Conservation (phyloP, 30 jellyfish, hydroid and myxozoan genomes). For the Sanderia malayensis region DNA sequence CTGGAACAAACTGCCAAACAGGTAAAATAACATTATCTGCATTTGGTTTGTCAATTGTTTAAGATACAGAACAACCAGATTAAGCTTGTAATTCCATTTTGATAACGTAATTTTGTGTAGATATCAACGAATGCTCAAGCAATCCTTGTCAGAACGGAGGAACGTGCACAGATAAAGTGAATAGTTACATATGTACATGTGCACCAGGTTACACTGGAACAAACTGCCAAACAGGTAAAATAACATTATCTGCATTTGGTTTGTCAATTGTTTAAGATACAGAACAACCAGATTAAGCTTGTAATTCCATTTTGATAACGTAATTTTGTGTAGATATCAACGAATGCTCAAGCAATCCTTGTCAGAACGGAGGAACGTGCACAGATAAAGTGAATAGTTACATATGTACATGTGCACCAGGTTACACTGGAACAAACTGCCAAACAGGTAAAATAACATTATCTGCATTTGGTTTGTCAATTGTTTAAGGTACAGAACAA, state of each 20-base stretch:
- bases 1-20: constrained; percentile 1
- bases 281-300: too few species aligned
- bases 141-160: constrained; percentile 5
- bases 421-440: constrained; percentile 5
- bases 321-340: not conserved
- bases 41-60: too few species aligned
- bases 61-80: too few species aligned
- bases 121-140: not conserved
- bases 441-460: constrained; percentile 7
- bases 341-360: constrained; percentile 2
- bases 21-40: too few species aligned
- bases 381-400: not conserved
- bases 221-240: not conserved
- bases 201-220: constrained; percentile 6
- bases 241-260: too few species aligned
- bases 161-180: not conserved
- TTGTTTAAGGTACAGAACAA: too few species aligned
- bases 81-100: too few species aligned
- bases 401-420: constrained; percentile 2
- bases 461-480: too few species aligned
- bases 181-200: not conserved
- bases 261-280: too few species aligned
- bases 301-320: too few species aligned
- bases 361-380: constrained; percentile 5
- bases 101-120: not conserved